These are phyloP conservation scores for Oreohelix idahoensis DNA, from an alignment of 1,140 invertebrate species.

Conservation along the genomic window DNA sequence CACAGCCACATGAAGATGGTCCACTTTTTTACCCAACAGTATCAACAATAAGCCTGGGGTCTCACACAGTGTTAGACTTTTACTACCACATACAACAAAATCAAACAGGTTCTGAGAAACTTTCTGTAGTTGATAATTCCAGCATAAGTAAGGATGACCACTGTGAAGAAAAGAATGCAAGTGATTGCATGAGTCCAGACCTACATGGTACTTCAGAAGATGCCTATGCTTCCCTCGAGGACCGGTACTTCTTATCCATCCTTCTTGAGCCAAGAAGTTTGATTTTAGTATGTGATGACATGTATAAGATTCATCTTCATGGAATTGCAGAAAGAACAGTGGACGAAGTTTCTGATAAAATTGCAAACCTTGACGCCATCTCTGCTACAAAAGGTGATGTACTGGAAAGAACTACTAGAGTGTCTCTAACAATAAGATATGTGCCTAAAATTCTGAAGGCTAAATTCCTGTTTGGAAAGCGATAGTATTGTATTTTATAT, in stretches of 20 bases:
- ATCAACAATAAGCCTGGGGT: slow-evolving; percentile 92
- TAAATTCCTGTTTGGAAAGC: slow-evolving; percentile 68
- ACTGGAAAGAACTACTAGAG: slow-evolving; percentile 81
- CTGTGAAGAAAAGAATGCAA: neutral
- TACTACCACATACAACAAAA: slow-evolving; percentile 74
- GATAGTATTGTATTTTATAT: slow-evolving; percentile 35
- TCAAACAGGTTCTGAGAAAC: neutral
- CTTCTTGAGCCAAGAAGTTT: slow-evolving; percentile 91
- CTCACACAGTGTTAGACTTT: slow-evolving; percentile 91
- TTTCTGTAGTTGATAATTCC: neutral
- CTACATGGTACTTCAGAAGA: slow-evolving; percentile 34
- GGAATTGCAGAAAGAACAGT: slow-evolving; percentile 84
- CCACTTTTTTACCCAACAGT: slow-evolving; percentile 93
- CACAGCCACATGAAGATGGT: slow-evolving; percentile 92
- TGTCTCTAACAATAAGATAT: slow-evolving; percentile 94
- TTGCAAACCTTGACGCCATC: slow-evolving; percentile 79
- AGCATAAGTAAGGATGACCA: neutral
- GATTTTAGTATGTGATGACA: slow-evolving; percentile 85
- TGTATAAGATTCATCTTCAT: slow-evolving; percentile 91
- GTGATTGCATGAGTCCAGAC: neutral
- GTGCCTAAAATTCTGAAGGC: slow-evolving; percentile 90
- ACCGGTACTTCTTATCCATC: slow-evolving; percentile 77
- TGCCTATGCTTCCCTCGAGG: slow-evolving; percentile 55
- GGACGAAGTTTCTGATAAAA: slow-evolving; percentile 80
- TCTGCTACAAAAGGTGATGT: slow-evolving; percentile 57